Evolutionary conservation across 2,888 invertebrate species (phyloP), one percentile per base, ranked within the genome.

Genomic region (Volucella bombylans): DNA sequence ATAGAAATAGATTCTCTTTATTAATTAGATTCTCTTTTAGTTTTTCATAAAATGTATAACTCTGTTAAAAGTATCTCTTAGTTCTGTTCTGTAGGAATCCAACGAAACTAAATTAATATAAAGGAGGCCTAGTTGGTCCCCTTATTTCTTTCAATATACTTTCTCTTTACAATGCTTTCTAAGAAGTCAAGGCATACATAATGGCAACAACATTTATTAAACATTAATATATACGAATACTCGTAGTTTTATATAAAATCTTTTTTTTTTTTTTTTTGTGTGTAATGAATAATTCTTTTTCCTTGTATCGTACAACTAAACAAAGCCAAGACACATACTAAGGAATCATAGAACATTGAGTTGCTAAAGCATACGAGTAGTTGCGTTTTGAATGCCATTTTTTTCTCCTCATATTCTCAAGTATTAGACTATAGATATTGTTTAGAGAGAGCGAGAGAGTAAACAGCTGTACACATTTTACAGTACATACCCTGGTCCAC

Each of bases 161-260:
- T 68, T 62, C 15, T 43, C 65, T 41, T 14, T 43, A n/a, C n/a
- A 64, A 57, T 59, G 15, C 41, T 73, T 74, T 71, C 74, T 67
- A 31, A 74, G 73, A 74, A 83, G 83, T 83, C 83, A 83, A 83
- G 83, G 83, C 83, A 79, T 83, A 79, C 73, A 79, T 54, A 83
- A 83, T 79, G 83, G 83, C 83, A 83, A 83, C 79, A 79, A 83
- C 83, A 83, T 74, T 79, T 54, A 83, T 79, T 83, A 83, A 78
- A 82, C 57, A 67, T 31, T 68, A 31, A 31, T 31, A 31, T 31
- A 6, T 1, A 1, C 1, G 31, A 18, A 1, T 31, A 31, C 31
- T 31, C 31, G 6, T 31, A 31, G 31, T 72, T 69, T 41, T 77
- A 57, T 64, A 82, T 78, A 78, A 61, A 64, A 64, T 54, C 15